Evolutionary conservation across 2,888 invertebrate species (phyloP), one percentile per base, ranked within the genome.

Genomic region (Protophormia terraenovae): DNA sequence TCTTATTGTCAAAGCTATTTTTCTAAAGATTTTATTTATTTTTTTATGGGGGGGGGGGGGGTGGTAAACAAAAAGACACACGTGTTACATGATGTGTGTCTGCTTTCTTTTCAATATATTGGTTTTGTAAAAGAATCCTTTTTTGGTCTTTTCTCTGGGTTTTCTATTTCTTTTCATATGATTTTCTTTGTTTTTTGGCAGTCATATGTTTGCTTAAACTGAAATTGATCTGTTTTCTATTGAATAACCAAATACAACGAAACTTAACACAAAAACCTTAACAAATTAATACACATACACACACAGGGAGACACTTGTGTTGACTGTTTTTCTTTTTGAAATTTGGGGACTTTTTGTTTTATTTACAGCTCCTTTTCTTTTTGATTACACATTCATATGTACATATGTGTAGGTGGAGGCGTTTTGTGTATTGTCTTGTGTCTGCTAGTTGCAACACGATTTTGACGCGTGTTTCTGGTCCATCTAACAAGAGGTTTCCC

Each of bases 381-480:
- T 32, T n/a, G 14, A 7, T 19, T 38, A 6, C 14, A 6, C 29
- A 29, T 27, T 1, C 7, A n/a, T 29, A 5, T 60, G 12, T 24
- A 5, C 64, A 16, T 24, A 10, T 32, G 24, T 50, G 7, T n/a
- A 27, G 50, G 27, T 64, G 19, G 27, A 14, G 45, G 8, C 3
- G n/a, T 41, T 27, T 22, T 12, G 19, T 16, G 6, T 2, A 35
- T 64, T 27, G 38, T 19, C 45, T 24, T 32, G 16, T 35, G 27
- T 79, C 69, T 80, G 38, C 38, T 29, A 58, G 27, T 38, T 38
- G 41, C 60, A 78, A 78, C 75, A 78, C 75, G 38, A 64, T 71
- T 77, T 73, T 58, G 72, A 76, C 32, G 76, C 83, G 83, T 86
- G 83, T 53, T 79, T 78, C 16, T 84, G 81, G 77, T 72, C 77